Percentiles rank a stretch among this genome's conserved stretches.
Evolutionary conservation across 2,113 vertebrate species (phyloP).

Genomic region (Triplophysa rosa): DNA sequence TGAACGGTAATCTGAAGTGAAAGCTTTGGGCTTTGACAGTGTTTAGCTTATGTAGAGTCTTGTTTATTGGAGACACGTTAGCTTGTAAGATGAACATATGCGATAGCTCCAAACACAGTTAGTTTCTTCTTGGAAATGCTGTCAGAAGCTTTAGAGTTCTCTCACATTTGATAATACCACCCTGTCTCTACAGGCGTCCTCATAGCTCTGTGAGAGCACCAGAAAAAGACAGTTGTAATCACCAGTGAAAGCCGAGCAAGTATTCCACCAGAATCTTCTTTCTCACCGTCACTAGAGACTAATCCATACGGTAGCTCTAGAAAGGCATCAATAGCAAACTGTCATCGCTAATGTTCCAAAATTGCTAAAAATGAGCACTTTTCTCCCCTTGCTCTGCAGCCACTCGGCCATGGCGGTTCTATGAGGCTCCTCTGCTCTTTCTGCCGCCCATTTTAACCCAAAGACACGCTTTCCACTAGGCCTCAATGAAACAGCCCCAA

Average conservation of each 20-base stretch:
- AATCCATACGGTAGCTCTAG: slow-evolving; percentile 30
- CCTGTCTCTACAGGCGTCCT: slow-evolving; percentile 25
- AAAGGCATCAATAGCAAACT: slow-evolving; percentile 25
- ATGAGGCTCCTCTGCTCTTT: slow-evolving; percentile 74
- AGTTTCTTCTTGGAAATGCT: not conserved
- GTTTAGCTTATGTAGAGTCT: not conserved
- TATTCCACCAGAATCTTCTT: slow-evolving; percentile 27
- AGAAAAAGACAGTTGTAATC: slow-evolving; percentile 17
- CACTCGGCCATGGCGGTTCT: slow-evolving; percentile 71
- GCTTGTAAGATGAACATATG: not conserved
- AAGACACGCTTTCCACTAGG: slow-evolving; percentile 17
- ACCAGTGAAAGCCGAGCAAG: slow-evolving; percentile 30
- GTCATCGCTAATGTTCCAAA: slow-evolving; percentile 22
- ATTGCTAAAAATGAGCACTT: slow-evolving; percentile 46
- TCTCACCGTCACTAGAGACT: slow-evolving; percentile 27
- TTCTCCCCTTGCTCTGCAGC: slow-evolving; percentile 67
- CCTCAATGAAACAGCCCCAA: not conserved
- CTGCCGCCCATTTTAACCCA: slow-evolving; percentile 68
- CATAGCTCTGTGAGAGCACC: slow-evolving; percentile 18
- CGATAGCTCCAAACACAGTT: slow-evolving; percentile 2
- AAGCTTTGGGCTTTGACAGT: not conserved
- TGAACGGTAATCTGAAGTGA: not conserved
- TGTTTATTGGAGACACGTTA: not conserved
- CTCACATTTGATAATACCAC: slow-evolving; percentile 30
- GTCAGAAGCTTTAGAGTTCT: slow-evolving; percentile 10